Evolutionary conservation across 2,888 invertebrate genomes (phyloP).

Genomic region (Eupithecia centaureata): DNA sequence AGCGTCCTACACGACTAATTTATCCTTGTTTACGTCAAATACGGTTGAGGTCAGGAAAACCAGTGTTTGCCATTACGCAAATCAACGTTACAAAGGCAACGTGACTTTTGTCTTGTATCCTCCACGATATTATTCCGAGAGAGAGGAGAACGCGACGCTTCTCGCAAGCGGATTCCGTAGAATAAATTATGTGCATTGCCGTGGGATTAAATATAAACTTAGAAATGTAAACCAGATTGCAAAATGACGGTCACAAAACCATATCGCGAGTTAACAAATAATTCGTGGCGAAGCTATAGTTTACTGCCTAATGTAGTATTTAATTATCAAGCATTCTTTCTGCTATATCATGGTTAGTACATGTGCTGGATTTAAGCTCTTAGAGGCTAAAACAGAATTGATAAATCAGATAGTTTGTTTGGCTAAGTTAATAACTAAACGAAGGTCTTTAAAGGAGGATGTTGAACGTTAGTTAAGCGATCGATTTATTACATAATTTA

Average conservation of each 20-base stretch:
- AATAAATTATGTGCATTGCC: too few relatives aligned
- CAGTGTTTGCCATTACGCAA: constrained; percentile 5
- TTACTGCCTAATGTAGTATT: too few relatives aligned
- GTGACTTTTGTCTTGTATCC: background rate
- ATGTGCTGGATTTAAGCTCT: background rate
- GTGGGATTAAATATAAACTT: too few relatives aligned
- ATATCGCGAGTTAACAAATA: background rate
- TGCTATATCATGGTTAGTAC: background rate
- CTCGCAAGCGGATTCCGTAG: background rate
- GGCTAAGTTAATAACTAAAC: too few relatives aligned
- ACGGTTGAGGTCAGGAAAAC: constrained; percentile 3
- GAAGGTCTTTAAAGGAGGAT: background rate
- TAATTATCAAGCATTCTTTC: too few relatives aligned
- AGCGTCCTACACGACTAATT: too few relatives aligned
- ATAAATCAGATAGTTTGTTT: background rate
- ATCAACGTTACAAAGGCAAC: background rate
- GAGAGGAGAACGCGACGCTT: background rate
- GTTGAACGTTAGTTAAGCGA: background rate
- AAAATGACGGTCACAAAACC: background rate
- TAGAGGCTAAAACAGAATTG: background rate
- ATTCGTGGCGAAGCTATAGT: too few relatives aligned
- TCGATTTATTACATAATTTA: background rate
- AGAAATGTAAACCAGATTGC: too few relatives aligned
- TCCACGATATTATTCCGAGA: background rate
- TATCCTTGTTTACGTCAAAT: background rate